Conservation (phyloP, 2,888 invertebrate genomes). For the Rhagonycha fulva region DNA sequence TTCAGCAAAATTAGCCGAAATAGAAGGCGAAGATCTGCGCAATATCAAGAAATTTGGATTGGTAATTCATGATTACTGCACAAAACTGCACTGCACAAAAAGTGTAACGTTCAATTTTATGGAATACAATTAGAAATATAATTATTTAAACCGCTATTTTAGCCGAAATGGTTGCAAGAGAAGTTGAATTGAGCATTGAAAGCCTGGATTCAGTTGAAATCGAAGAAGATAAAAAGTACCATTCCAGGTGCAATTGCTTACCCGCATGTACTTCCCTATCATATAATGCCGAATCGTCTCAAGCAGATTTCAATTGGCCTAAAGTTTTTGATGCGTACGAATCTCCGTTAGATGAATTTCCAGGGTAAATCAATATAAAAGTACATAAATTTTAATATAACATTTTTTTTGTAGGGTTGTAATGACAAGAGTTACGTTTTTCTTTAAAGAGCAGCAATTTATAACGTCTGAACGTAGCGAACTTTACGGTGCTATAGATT, state of each 20-base stretch:
- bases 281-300: conserved; percentile 74
- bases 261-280: conserved; percentile 71
- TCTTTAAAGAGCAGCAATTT: conserved; percentile 71
- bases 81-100: no score
- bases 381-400: not conserved
- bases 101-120: no score
- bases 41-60: no score
- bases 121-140: not conserved
- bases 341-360: conserved; percentile 51
- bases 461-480: conserved; percentile 62
- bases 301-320: conserved; percentile 69
- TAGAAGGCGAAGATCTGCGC: no score
- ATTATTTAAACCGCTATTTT: conserved; percentile 20
- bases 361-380: conserved; percentile 42
- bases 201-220: conserved; percentile 19
- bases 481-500: conserved; percentile 61
- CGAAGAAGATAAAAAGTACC: conserved; percentile 34
- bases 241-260: conserved; percentile 60
- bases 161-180: conserved; percentile 61
- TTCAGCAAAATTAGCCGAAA: no score
- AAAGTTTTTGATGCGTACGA: conserved; percentile 62
- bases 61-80: no score
- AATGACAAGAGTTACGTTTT: conserved; percentile 67
- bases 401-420: conserved; percentile 53
- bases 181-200: conserved; percentile 55